Conservation (phyloP, 30 jellyfish, hydroid and myxozoan species). For the Pseudorhiza aurosa region DNA sequence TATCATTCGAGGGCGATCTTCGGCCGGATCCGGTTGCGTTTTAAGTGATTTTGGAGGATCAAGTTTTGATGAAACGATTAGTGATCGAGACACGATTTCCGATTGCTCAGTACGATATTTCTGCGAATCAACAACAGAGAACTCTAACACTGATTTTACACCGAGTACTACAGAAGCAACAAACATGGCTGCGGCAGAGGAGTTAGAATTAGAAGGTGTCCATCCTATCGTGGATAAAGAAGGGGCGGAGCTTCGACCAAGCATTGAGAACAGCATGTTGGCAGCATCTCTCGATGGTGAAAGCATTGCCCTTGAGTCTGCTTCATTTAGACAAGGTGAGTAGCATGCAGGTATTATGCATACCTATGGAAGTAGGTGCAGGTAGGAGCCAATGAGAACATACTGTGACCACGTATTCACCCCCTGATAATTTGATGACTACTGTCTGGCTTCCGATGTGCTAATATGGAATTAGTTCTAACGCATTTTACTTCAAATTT, state of each 20-base stretch:
- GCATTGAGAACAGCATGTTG: constrained; percentile 14
- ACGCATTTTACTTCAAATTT: too few species aligned
- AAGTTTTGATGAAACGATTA: constrained; percentile 47
- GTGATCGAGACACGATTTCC: constrained; percentile 44
- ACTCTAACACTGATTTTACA: neutral
- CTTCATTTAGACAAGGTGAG: neutral
- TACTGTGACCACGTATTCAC: too few species aligned
- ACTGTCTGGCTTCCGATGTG: too few species aligned
- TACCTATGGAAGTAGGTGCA: too few species aligned
- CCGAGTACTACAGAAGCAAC: neutral
- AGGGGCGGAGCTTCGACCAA: neutral
- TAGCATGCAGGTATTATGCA: too few species aligned
- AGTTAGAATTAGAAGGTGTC: neutral
- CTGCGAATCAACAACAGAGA: constrained; percentile 23
- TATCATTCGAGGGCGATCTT: constrained; percentile 49
- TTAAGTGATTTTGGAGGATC: constrained; percentile 43
- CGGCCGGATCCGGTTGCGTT: constrained; percentile 62
- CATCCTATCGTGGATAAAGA: neutral
- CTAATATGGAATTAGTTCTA: too few species aligned
- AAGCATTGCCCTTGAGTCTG: neutral
- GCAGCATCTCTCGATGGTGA: neutral
- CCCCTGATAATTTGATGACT: too few species aligned
- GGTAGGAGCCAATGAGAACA: too few species aligned
- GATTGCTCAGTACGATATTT: constrained; percentile 61
- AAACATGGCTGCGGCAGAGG: constrained; percentile 21